These are phyloP conservation scores for Ptiloglossa arizonensis DNA, from an alignment of 1,140 invertebrate species.

Conservation along the genomic window DNA sequence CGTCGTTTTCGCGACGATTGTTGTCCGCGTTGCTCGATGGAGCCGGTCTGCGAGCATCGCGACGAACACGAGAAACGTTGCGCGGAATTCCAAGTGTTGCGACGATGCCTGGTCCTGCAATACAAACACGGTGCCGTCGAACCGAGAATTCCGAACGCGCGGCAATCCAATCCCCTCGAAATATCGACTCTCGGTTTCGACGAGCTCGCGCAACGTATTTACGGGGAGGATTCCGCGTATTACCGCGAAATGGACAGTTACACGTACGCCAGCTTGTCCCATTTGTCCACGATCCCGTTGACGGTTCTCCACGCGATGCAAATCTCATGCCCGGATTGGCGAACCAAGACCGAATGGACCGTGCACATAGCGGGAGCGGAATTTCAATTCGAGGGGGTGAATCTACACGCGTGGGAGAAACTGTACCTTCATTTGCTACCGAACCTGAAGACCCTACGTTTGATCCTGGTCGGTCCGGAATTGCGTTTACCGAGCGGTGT, in stretches of 20 bases:
- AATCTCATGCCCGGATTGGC: conserved; percentile 71
- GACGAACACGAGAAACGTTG: conserved; percentile 75
- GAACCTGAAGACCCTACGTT: conserved; percentile 80
- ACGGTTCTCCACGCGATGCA: conserved; percentile 85
- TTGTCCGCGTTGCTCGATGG: conserved; percentile 84
- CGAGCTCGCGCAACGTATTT: conserved; percentile 80
- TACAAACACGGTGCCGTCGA: conserved; percentile 81
- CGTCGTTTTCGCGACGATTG: conserved; percentile 81
- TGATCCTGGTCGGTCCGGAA: conserved; percentile 86
- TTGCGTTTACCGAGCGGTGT: conserved; percentile 82
- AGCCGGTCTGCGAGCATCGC: conserved; percentile 72
- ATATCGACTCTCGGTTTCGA: conserved; percentile 81
- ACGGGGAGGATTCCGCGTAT: conserved; percentile 77
- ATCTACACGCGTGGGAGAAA: conserved; percentile 87
- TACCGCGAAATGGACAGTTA: conserved; percentile 83
- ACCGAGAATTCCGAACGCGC: conserved; percentile 82
- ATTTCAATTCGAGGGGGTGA: conserved; percentile 87
- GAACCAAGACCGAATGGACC: conserved; percentile 70
- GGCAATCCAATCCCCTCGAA: conserved; percentile 33
- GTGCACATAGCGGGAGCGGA: conserved; percentile 86
- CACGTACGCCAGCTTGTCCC: conserved; percentile 85
- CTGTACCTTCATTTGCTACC: conserved; percentile 86
- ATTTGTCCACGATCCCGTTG: conserved; percentile 85
- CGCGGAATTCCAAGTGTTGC: conserved; percentile 73
- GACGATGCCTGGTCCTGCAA: conserved; percentile 71